phyloP scores from a whole-genome alignment of 2,797 vertebrate genomes.

The Spheniscus humboldti region DNA sequence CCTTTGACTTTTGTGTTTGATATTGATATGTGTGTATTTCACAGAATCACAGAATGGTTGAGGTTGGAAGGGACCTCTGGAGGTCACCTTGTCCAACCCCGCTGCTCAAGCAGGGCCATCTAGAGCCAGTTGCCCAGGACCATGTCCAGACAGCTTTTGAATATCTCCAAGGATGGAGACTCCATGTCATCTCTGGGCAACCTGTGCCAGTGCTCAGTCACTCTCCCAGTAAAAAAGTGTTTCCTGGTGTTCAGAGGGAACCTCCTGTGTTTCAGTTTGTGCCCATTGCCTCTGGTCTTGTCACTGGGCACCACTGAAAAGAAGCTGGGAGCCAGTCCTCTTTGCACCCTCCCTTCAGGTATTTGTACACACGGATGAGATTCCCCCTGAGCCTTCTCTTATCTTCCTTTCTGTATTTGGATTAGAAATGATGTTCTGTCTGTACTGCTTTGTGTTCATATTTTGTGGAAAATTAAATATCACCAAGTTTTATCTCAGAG shows the following conservation, averaged over 20 bases:
- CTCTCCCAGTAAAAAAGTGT: not conserved
- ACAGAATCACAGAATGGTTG: not conserved
- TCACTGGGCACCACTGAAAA: not conserved
- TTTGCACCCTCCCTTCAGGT: not conserved
- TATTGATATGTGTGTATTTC: not conserved
- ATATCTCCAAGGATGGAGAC: not conserved
- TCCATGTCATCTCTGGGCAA: fast-evolving
- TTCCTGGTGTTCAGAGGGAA: not conserved
- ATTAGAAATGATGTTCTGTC: not conserved
- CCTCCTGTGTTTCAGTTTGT: not conserved
- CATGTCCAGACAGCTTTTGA: not conserved
- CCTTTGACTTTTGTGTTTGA: not conserved
- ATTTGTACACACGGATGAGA: not conserved
- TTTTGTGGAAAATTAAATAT: not conserved
- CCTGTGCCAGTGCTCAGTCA: not conserved
- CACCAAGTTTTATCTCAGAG: not conserved
- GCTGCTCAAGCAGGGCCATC: not conserved
- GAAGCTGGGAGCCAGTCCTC: not conserved
- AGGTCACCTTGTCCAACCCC: not conserved
- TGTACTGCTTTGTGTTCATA: not conserved
- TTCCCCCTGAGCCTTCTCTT: not conserved
- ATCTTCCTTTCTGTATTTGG: not conserved
- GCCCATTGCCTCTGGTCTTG: not conserved
- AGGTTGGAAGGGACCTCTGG: not conserved
- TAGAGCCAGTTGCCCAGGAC: not conserved